phyloP scores from a whole-genome alignment of 1,140 invertebrate species.

The Pseudachorutes palmiensis region DNA sequence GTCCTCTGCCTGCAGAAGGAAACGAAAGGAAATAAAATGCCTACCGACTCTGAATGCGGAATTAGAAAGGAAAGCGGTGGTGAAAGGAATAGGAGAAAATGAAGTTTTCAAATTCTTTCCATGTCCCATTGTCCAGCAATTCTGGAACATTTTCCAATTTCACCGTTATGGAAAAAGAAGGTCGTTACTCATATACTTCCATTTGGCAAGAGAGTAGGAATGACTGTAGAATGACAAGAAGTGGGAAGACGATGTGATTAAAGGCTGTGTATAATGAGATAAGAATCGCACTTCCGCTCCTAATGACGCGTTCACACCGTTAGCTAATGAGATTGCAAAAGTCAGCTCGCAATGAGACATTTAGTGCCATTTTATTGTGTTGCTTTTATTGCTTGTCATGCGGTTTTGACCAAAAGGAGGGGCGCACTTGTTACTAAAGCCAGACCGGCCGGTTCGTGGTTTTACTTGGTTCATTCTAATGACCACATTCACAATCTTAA shows the following conservation, averaged over 20 bases:
- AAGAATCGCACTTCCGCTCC: not conserved
- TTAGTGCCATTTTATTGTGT: no score
- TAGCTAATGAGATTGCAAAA: not conserved
- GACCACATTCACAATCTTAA: no score
- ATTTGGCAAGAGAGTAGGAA: no score
- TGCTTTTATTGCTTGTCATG: no score
- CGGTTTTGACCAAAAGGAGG: no score
- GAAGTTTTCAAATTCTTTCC: constrained; percentile 2
- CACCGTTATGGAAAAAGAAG: not conserved
- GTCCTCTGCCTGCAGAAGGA: not conserved
- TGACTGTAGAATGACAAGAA: no score
- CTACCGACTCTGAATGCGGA: not conserved
- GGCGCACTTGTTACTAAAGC: no score
- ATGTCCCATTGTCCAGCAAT: not conserved
- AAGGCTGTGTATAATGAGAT: no score
- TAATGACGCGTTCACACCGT: not conserved
- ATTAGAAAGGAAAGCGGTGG: not conserved
- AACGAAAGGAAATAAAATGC: not conserved
- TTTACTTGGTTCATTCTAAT: no score
- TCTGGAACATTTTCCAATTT: not conserved
- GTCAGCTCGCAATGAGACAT: not conserved
- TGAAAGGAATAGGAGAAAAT: not conserved
- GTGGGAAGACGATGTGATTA: no score
- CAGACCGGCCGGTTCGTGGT: no score
- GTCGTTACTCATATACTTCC: no score